phyloP scores from a whole-genome alignment of 2,888 invertebrate species.

The Rhodophaea formosa region DNA sequence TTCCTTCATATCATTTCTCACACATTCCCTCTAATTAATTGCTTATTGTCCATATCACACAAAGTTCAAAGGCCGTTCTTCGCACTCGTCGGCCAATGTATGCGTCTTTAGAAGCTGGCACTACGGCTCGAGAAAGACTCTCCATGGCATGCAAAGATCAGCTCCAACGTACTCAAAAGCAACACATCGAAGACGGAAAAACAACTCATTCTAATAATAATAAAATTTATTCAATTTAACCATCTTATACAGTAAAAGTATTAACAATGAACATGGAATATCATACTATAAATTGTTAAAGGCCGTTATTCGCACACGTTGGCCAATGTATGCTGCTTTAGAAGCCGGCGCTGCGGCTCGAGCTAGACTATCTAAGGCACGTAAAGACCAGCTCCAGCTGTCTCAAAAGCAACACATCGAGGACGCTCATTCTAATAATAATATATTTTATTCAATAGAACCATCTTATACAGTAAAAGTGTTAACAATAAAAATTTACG shows the following conservation, averaged over 20 bases:
- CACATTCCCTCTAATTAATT: too few species aligned
- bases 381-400: constrained; percentile 53
- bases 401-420: constrained; percentile 57
- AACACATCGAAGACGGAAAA: constrained; percentile 58
- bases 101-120: constrained; percentile 59
- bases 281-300: too few species aligned
- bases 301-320: constrained; percentile 63
- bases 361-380: constrained; percentile 49
- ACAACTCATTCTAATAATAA: constrained; percentile 59
- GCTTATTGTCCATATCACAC: too few species aligned
- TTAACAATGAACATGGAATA: too few species aligned
- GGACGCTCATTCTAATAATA: too few species aligned
- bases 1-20: too few species aligned
- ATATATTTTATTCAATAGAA: too few species aligned
- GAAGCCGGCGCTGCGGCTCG: constrained; percentile 56
- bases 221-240: too few species aligned
- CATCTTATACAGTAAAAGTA: too few species aligned
- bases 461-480: too few species aligned
- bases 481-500: too few species aligned
- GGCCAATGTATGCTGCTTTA: constrained; percentile 65
- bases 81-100: constrained; percentile 67
- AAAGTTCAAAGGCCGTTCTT: constrained; percentile 54
- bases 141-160: constrained; percentile 54
- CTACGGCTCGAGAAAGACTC: constrained; percentile 53
- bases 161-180: constrained; percentile 52